A percentile compares a stretch with the other conserved stretches of the same genome.
phyloP scores from a whole-genome alignment of 2,888 invertebrate species.

The Acanthacorydalis orientalis region DNA sequence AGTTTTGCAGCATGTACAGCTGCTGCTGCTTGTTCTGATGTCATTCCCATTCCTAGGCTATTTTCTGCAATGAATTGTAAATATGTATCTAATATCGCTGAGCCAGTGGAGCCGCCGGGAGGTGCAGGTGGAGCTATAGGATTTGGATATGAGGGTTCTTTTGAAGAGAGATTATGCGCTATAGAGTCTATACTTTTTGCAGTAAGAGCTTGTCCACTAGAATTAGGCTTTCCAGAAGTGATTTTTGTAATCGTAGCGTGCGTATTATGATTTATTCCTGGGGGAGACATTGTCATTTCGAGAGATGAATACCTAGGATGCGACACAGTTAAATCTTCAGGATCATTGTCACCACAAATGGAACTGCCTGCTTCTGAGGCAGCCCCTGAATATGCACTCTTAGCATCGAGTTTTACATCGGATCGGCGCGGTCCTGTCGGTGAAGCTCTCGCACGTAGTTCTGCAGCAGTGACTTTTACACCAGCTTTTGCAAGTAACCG shows the following conservation, averaged over 20 bases:
- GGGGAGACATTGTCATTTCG: conserved; percentile 33
- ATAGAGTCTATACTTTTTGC: conserved; percentile 47
- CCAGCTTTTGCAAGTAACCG: conserved; percentile 72
- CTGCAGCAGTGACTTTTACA: conserved; percentile 71
- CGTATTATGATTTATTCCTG: conserved; percentile 19
- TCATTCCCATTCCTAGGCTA: conserved; percentile 49
- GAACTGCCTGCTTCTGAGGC: conserved; percentile 53
- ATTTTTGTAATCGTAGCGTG: conserved; percentile 44
- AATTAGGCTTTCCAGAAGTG: conserved; percentile 32
- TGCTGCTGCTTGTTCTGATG: conserved; percentile 46
- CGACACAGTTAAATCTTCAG: conserved; percentile 64
- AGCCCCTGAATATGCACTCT: conserved; percentile 46
- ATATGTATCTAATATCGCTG: conserved; percentile 72
- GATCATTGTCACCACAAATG: conserved; percentile 63
- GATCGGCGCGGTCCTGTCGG: conserved; percentile 67
- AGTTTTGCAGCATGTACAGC: conserved; percentile 64
- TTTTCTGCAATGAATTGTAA: conserved; percentile 78
- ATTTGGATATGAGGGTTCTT: conserved; percentile 51
- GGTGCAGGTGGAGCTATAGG: conserved; percentile 29
- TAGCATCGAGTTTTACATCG: conserved; percentile 62
- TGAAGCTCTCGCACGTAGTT: conserved; percentile 67
- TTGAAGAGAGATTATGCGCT: conserved; percentile 40
- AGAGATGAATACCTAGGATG: conserved; percentile 19
- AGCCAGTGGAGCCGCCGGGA: conserved; percentile 40
- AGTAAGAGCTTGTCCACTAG: conserved; percentile 34